These are phyloP conservation scores for Parazoanthus atlanticus DNA, from an alignment of 92 coral and sea anemone genomes.

Conservation along the genomic window DNA sequence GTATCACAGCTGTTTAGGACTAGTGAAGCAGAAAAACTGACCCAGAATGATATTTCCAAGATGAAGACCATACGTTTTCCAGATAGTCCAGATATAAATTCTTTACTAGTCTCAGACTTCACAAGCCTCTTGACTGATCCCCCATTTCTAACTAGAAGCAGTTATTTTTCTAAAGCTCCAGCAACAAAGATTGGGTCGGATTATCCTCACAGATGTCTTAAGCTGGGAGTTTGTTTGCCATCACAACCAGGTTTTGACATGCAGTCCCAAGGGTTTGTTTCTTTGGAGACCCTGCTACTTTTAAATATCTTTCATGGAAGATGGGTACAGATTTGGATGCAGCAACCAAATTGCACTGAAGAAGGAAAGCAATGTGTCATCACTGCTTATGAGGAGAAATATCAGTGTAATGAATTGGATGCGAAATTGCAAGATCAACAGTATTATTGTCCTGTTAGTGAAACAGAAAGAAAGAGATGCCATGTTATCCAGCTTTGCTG, in stretches of 20 bases:
- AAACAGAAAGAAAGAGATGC: not conserved
- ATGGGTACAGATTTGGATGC: conserved; percentile 73
- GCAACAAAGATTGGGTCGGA: too few species aligned
- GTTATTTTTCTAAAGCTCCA: not conserved
- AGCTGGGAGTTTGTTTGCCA: conserved; percentile 20
- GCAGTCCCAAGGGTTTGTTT: conserved; percentile 47
- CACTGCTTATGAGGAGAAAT: not conserved
- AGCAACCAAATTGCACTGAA: not conserved
- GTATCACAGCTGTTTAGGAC: conserved; percentile 19
- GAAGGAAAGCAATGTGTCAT: not conserved
- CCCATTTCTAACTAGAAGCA: not conserved
- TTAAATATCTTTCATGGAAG: conserved; percentile 70
- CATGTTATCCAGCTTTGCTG: conserved; percentile 31
- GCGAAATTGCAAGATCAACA: not conserved
- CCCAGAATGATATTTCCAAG: not conserved
- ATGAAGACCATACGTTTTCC: not conserved
- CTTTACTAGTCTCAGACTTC: conserved; percentile 67
- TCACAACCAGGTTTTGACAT: not conserved
- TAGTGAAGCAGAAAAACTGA: not conserved
- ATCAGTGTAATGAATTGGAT: not conserved
- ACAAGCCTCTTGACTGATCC: conserved; percentile 41
- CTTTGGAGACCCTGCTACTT: conserved; percentile 61
- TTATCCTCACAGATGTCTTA: not conserved
- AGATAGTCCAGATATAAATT: not conserved
- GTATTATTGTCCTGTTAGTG: not conserved